Base-by-base conservation (phyloP, 2,888 invertebrate genomes). In the Leptinotarsa rubiginosa region DNA sequence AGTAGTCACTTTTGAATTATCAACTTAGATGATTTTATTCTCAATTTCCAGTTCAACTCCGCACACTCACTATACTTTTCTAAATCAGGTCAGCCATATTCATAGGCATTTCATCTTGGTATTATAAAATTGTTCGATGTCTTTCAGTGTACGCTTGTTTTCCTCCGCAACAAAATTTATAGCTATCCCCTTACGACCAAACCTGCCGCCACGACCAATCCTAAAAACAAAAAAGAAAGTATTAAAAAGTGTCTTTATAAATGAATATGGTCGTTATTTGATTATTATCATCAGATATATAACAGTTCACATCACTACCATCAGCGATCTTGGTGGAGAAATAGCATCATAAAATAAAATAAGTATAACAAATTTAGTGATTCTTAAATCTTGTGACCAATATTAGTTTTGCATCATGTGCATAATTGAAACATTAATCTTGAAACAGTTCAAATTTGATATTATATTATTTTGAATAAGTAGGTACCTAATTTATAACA, bases 171-270 rank as follows among this genome's bases (percentile, higher is more conserved):
- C 96, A 89, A 99, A 99, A 90, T 99, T 99, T 87, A 99, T 99
- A 85, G 99, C 25, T 25, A 25, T 7, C 1, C 7, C 31, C 7
- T 99, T 99, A 91, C 99, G 96, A 88, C 99, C 99, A 89, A 99
- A 99, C 89, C 99, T 96, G 86, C 99, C 99, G 89, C 98, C 98
- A 89, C 99, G 95, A 88, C 99, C 99, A 91, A 99, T 99, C 92
- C 98, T 98, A 89, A 15, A 91, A 74, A 82, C n/a, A 80, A 82
- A 70, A 75, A 65, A 76, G 3, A 66, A 47, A 69, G 25, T 20
- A 70, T n/a, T 47, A 3, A 67, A 65, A 54, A 13, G 64, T 49
- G 47, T 50, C 2, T 16, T 15, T 49, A 47, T 41, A 12, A 41
- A 56, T 25, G 4, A 62, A 56, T 59, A 65, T 65, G 20, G 0